Percentiles rank a stretch among this genome's conserved stretches.
phyloP scores from a whole-genome alignment of 2,797 vertebrate species.

The Scyliorhinus canicula region DNA sequence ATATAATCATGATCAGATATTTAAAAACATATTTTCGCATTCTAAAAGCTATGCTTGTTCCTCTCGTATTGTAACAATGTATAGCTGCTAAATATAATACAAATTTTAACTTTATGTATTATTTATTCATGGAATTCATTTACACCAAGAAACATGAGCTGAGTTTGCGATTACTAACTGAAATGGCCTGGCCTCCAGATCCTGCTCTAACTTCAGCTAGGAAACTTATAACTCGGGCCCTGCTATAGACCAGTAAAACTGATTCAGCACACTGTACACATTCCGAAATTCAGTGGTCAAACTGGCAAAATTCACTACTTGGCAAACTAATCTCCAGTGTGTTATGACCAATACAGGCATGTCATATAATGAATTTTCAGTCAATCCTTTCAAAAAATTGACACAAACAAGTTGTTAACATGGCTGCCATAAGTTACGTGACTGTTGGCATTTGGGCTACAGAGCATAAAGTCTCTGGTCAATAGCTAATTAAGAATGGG shows the following conservation, averaged over 20 bases:
- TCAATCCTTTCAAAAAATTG: too few relatives aligned
- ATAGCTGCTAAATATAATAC: neutral
- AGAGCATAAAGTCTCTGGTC: too few relatives aligned
- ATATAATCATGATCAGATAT: neutral
- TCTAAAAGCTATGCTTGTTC: neutral
- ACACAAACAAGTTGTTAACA: too few relatives aligned
- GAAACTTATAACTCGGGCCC: neutral
- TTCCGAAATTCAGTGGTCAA: neutral
- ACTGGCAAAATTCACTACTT: neutral
- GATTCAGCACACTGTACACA: neutral
- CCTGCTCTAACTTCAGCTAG: neutral
- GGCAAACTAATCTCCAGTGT: neutral
- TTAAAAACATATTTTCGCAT: neutral
- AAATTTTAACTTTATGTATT: neutral
- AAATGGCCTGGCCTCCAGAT: neutral
- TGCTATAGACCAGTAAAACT: neutral
- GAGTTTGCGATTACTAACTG: conserved; percentile 6
- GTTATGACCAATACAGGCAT: too few relatives aligned
- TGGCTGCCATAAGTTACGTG: too few relatives aligned
- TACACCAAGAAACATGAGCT: neutral
- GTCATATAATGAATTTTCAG: too few relatives aligned
- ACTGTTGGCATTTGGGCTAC: too few relatives aligned
- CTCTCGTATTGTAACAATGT: neutral
- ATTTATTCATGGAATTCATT: conserved; percentile 15
- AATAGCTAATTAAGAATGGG: too few relatives aligned